Evolutionary conservation across 2,888 invertebrate species (phyloP).

Genomic region (Leptarthrus brevirostris): DNA sequence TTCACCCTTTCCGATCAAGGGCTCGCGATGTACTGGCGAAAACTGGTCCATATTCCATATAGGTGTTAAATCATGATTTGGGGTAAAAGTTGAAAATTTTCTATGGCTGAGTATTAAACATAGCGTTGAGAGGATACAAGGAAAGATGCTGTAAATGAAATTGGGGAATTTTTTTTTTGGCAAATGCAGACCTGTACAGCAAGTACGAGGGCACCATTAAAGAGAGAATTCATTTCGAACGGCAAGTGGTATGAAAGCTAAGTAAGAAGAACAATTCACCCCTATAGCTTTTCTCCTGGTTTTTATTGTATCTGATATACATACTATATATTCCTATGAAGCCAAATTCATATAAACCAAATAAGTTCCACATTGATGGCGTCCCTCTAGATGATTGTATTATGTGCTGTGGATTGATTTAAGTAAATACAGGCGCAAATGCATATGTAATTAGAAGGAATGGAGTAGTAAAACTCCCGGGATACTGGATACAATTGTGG

Average conservation of each 20-base stretch:
- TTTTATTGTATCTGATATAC: background rate
- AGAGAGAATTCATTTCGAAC: too few relatives aligned
- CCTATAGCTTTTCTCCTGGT: background rate
- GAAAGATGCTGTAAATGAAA: background rate
- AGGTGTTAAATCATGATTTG: constrained; percentile 56
- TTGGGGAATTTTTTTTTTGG: too few relatives aligned
- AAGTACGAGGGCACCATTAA: too few relatives aligned
- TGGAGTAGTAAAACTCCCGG: constrained; percentile 40
- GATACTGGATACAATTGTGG: constrained; percentile 32
- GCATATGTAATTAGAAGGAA: constrained; percentile 25
- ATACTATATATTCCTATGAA: too few relatives aligned
- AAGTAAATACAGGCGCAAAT: background rate
- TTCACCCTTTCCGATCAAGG: constrained; percentile 67
- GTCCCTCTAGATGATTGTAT: background rate
- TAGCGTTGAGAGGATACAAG: constrained; percentile 12
- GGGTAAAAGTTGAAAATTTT: constrained; percentile 35
- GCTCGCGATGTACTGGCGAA: constrained; percentile 67
- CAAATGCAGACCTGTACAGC: too few relatives aligned
- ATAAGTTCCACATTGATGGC: constrained; percentile 28
- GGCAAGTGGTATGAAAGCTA: too few relatives aligned
- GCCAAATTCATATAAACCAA: background rate
- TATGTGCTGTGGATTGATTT: background rate
- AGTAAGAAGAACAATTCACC: too few relatives aligned
- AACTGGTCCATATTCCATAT: constrained; percentile 57
- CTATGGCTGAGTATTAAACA: constrained; percentile 34